Conservation (phyloP, 2,888 invertebrate species). For the Venusia cambrica region DNA sequence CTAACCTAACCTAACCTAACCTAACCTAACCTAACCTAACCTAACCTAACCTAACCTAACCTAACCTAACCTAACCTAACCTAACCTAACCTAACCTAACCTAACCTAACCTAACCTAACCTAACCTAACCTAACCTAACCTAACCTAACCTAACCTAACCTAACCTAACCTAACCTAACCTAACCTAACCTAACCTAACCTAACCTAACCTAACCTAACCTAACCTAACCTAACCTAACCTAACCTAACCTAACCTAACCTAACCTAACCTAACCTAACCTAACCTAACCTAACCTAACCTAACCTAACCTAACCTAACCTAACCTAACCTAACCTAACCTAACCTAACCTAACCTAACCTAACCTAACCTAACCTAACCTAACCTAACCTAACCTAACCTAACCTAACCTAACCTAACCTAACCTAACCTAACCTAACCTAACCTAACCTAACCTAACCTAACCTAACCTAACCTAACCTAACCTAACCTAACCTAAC, state of each 20-base stretch:
- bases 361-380: slow-evolving; percentile 31
- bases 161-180: slow-evolving; percentile 23
- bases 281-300: slow-evolving; percentile 26
- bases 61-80: slow-evolving; percentile 26
- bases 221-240: slow-evolving; percentile 29
- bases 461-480: slow-evolving; percentile 27
- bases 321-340: slow-evolving; percentile 33
- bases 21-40: slow-evolving; percentile 20
- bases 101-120: slow-evolving; percentile 28
- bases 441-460: slow-evolving; percentile 27
- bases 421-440: slow-evolving; percentile 31
- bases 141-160: slow-evolving; percentile 26
- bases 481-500: slow-evolving; percentile 28
- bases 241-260: slow-evolving; percentile 30
- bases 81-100: slow-evolving; percentile 27
- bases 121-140: slow-evolving; percentile 29
- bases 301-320: slow-evolving; percentile 32
- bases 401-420: slow-evolving; percentile 31
- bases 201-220: slow-evolving; percentile 29
- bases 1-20: slow-evolving; percentile 24
- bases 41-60: slow-evolving; percentile 22
- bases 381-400: slow-evolving; percentile 34
- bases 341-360: slow-evolving; percentile 30
- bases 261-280: slow-evolving; percentile 27
- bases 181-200: slow-evolving; percentile 23